These are phyloP conservation scores for Cyprinella venusta DNA, from an alignment of 2,797 vertebrate species.

Conservation along the genomic window DNA sequence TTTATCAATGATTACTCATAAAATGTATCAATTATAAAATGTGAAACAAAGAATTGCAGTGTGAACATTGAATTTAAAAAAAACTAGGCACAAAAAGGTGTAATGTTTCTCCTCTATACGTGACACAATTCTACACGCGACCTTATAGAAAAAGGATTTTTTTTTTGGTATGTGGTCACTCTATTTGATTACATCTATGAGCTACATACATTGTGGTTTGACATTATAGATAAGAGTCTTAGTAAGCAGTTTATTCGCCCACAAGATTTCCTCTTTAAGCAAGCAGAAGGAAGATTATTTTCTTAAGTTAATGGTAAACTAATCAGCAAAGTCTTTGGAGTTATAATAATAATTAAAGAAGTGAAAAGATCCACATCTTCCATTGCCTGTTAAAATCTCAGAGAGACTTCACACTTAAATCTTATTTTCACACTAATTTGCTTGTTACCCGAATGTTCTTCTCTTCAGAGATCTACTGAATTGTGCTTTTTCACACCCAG, in stretches of 20 bases:
- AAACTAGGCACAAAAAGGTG: background rate
- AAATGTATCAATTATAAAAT: background rate
- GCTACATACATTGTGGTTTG: background rate
- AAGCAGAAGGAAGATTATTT: too few species aligned
- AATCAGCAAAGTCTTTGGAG: background rate
- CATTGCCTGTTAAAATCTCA: background rate
- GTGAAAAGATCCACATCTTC: background rate
- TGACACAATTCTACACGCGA: background rate
- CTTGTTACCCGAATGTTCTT: background rate
- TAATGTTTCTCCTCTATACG: background rate
- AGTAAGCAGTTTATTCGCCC: background rate
- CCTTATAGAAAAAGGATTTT: too few species aligned
- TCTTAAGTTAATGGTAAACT: background rate
- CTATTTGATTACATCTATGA: background rate
- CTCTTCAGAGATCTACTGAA: background rate
- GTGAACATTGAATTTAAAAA: background rate
- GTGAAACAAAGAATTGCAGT: background rate
- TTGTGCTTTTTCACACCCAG: background rate
- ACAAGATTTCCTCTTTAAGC: background rate
- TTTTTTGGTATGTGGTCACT: background rate
- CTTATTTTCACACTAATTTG: background rate
- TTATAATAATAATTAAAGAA: background rate
- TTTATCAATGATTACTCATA: conserved; percentile 3
- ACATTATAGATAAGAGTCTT: background rate
- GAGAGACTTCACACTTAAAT: background rate